Base-by-base conservation (phyloP, 64 coral and sea anemone genomes). In the Montipora capricornis region DNA sequence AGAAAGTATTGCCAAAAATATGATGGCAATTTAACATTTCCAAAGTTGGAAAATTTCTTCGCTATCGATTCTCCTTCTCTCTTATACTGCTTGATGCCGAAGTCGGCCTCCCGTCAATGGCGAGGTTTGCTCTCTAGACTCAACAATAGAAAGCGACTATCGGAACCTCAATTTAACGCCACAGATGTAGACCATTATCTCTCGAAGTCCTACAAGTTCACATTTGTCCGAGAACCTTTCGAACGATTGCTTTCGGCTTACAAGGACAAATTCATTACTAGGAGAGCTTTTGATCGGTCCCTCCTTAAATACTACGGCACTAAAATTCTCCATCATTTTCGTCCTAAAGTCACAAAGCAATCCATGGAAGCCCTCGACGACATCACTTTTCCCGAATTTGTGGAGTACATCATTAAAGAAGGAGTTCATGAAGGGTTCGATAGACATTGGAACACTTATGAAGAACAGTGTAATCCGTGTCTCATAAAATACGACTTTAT, bases 141-240 rank as follows among this genome's bases (percentile, higher is more conserved):
- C n/a, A 9, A 52, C 52, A 59, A 10, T 1, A 59, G 20, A 20
- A 20, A 10, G 9, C 79, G 6, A 62, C 11, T 24, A 20, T 81
- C 16, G 20, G 62, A 24, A 1, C 11, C 53, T 11, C 51, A 81
- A 26, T 60, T 59, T 19, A 15, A 29, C 20, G 7, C 55, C 9
- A 59, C n/a, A 14, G 52, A 62, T 5, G 15, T 81, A 11, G 24
- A 20, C 2, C 55, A 61, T 29, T 60, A 26, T n/a, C 20, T 81
- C 1, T 26, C 8, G 4, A 61, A 26, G 19, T 81, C 79, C 13
- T 81, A 60, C 52, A 83, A 83, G 22, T 67, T 83, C 19, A 67
- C 64, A 58, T 83, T 83, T 12, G 81, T 83, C 1, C 57, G 81
- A 0, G 81, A 83, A 83, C 81, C 81, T 45, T 83, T 83, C 44